These are phyloP conservation scores for Euplexia lucipara DNA, from an alignment of 2,888 invertebrate species.

Conservation along the genomic window DNA sequence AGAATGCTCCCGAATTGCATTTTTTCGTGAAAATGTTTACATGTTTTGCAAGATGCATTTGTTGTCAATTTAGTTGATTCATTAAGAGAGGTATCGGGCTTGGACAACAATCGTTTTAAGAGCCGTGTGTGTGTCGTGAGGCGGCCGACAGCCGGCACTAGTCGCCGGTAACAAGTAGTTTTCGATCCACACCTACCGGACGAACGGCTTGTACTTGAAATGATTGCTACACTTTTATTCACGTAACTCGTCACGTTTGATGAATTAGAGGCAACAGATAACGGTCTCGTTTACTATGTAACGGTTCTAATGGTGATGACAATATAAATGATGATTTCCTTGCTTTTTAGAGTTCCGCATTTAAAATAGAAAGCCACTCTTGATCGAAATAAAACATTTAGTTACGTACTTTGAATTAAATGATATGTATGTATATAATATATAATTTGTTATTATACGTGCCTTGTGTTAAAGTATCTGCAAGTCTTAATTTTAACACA, in stretches of 20 bases:
- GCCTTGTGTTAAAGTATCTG: conserved; percentile 20
- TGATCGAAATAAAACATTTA: not conserved
- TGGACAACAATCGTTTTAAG: conserved; percentile 32
- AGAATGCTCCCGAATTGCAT: not conserved
- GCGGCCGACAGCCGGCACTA: conserved; percentile 2
- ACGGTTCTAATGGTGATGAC: conserved; percentile 34
- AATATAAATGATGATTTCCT: conserved; percentile 13
- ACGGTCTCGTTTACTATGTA: conserved; percentile 26
- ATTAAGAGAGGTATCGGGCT: conserved; percentile 4
- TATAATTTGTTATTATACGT: not conserved
- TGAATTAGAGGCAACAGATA: conserved; percentile 41
- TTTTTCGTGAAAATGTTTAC: not conserved
- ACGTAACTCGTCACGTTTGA: conserved; percentile 55
- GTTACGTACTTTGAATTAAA: too few relatives aligned
- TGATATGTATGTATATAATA: too few relatives aligned
- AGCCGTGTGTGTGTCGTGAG: conserved; percentile 26
- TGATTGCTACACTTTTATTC: conserved; percentile 60
- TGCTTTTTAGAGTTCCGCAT: not conserved
- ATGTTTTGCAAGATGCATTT: not conserved
- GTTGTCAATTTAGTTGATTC: conserved; percentile 16
- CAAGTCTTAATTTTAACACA: conserved; percentile 7
- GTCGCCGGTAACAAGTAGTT: conserved; percentile 53
- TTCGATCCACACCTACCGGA: conserved; percentile 55
- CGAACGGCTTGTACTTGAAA: conserved; percentile 56
- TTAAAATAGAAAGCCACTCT: not conserved